Evolutionary conservation across 2,888 invertebrate genomes (phyloP).

Genomic region (Dimorphilus gyrociliatus): DNA sequence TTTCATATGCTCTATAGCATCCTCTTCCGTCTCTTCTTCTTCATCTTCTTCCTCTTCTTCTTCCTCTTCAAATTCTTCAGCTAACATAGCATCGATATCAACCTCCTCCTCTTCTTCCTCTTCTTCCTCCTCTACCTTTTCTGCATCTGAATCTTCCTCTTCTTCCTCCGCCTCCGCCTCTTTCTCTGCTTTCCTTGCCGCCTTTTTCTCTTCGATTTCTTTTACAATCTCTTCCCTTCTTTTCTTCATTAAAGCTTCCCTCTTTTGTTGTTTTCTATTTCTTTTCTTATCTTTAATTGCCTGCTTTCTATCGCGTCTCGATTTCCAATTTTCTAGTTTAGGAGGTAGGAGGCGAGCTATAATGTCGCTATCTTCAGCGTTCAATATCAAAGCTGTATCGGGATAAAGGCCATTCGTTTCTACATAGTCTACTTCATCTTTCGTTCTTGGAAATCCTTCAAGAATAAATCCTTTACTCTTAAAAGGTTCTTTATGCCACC

Average conservation of each 20-base stretch:
- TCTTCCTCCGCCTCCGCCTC: slow-evolving; percentile 9
- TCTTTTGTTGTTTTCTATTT: slow-evolving; percentile 27
- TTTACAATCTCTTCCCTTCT: slow-evolving; percentile 27
- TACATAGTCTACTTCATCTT: slow-evolving; percentile 30
- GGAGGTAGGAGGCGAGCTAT: slow-evolving; percentile 32
- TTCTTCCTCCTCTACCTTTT: slow-evolving; percentile 25
- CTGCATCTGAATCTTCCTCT: slow-evolving; percentile 17
- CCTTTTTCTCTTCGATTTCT: slow-evolving; percentile 18
- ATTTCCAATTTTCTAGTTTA: slow-evolving; percentile 28
- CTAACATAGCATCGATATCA: slow-evolving; percentile 29
- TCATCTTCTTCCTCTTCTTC: slow-evolving; percentile 36
- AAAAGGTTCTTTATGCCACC: slow-evolving; percentile 35
- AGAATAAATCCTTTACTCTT: slow-evolving; percentile 34
- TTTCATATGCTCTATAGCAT: slow-evolving; percentile 31
- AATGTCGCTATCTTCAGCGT: slow-evolving; percentile 28
- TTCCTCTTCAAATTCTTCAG: slow-evolving; percentile 36
- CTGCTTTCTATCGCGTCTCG: slow-evolving; percentile 24
- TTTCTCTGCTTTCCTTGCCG: slow-evolving; percentile 9
- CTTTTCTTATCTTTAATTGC: slow-evolving; percentile 22
- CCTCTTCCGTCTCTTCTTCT: slow-evolving; percentile 35
- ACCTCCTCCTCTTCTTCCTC: slow-evolving; percentile 30
- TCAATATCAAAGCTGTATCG: slow-evolving; percentile 30
- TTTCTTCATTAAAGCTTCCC: slow-evolving; percentile 28
- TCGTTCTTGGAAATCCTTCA: slow-evolving; percentile 35
- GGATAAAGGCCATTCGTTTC: slow-evolving; percentile 30